phyloP scores from a whole-genome alignment of 2,888 invertebrate species.

The Meta bourneti region DNA sequence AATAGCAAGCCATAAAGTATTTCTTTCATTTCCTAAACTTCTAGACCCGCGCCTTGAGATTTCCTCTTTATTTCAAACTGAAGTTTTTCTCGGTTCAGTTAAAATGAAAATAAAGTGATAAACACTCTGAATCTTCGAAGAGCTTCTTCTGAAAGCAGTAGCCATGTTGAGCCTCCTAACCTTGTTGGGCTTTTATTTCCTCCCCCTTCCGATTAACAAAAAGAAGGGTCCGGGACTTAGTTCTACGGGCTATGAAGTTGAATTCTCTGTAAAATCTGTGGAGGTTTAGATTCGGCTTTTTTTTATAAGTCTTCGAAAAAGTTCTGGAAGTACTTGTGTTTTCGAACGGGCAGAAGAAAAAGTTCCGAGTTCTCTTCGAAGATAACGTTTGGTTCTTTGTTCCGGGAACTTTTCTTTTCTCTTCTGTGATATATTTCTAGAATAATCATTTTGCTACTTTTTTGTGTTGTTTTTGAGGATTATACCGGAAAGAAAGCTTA shows the following conservation, averaged over 20 bases:
- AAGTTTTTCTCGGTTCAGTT: not conserved
- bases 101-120: conserved; percentile 28
- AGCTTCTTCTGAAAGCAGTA: not conserved
- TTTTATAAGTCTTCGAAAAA: not conserved
- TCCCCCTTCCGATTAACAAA: not conserved
- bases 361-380: not conserved
- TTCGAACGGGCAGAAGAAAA: not conserved
- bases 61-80: not conserved
- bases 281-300: not conserved
- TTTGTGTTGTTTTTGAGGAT: not conserved
- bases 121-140: not conserved
- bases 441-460: not conserved
- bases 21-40: too few species aligned
- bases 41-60: not conserved
- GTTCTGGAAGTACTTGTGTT: not conserved
- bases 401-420: not conserved
- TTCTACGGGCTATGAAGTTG: not conserved
- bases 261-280: not conserved
- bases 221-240: not conserved
- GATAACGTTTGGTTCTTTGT: not conserved
- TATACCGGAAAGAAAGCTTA: not conserved
- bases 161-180: not conserved
- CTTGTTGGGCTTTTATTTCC: not conserved
- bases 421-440: not conserved
- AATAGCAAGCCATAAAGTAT: not conserved